Evolutionary conservation across 2,888 invertebrate genomes (phyloP), one percentile per base, ranked within the genome.

Genomic region (Frankliniella intonsa): DNA sequence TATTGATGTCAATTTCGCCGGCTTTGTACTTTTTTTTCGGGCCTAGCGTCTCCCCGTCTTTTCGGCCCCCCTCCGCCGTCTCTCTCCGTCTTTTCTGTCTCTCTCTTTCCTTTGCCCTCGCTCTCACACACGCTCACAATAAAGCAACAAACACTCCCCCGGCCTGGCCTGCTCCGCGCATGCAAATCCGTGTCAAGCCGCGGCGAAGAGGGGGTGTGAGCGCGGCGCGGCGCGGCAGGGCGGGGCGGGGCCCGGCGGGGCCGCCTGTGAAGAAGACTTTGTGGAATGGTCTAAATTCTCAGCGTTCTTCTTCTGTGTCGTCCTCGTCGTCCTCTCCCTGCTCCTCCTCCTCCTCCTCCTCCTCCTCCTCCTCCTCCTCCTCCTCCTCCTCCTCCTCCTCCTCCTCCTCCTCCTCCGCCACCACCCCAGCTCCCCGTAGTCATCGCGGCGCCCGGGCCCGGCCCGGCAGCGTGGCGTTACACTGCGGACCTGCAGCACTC

Each of bases 21-120:
- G 81, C 27, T 81, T 22, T 76, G 65, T 50, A 27, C 55, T 7
- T 11, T 55, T 55, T 38, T 38, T 38, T 38, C 5, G 38, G 38
- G 38, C 38, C 38, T 38, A 38, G 38, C 38, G 38, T 38, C 38
- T 38, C 38, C 38, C 38, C 38, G 38, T 38, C 38, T 38, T 38
- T 38, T 5, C 38, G 38, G 38, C 38, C 38, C 5, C 38, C 5
- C 38, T 38, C 38, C 5, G n/a, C 38, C 5, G 5, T 38, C 2
- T 38, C 38, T 38, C 38, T 38, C 38, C 5, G 3, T 38, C 38
- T 38, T 5, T 5, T 55, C 80, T 50, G n/a, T 62, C 10, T 25
- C 80, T 81, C 38, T 81, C 65, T 22, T 80, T 22, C 19, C 80
- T 25, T 82, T n/a, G n/a, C n/a, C n/a, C 76, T 69, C 80, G 55